Evolutionary conservation across 2,113 vertebrate genomes (phyloP).

Genomic region (Chlamydotis undulata): DNA sequence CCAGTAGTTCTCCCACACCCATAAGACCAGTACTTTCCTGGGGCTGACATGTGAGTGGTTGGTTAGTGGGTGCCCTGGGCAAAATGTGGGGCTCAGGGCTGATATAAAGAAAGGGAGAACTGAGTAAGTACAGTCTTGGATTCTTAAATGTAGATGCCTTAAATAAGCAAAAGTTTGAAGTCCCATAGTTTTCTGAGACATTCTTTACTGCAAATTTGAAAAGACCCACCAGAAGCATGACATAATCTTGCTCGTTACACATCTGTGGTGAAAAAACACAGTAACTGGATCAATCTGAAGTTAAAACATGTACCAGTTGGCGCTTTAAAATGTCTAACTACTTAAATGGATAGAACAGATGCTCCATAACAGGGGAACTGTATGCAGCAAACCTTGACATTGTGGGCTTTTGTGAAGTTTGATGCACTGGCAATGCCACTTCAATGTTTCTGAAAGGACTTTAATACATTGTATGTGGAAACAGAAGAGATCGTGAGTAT

Average conservation of each 20-base stretch:
- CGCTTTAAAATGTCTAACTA: background rate
- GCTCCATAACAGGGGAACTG: background rate
- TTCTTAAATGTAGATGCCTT: background rate
- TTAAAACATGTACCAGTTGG: background rate
- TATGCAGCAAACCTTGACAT: constrained; percentile 36
- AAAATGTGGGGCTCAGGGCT: background rate
- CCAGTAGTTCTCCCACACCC: background rate
- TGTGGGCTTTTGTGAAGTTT: constrained; percentile 12
- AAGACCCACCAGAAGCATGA: background rate
- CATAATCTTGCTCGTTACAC: background rate
- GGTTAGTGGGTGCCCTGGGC: background rate
- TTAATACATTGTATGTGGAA: background rate
- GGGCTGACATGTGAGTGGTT: background rate
- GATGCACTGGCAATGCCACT: constrained; percentile 15
- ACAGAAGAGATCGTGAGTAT: background rate
- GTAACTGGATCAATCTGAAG: background rate
- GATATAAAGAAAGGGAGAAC: background rate
- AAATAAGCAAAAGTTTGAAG: background rate
- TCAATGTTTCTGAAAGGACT: constrained; percentile 26
- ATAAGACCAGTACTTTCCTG: background rate
- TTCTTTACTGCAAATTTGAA: background rate
- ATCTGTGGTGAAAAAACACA: background rate
- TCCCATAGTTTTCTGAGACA: background rate
- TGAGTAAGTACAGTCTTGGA: background rate
- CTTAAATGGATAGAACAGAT: background rate